Percentiles rank a stretch among this genome's conserved stretches.
Evolutionary conservation across 2,113 vertebrate genomes (phyloP).

Genomic region (Nothocercus julius): DNA sequence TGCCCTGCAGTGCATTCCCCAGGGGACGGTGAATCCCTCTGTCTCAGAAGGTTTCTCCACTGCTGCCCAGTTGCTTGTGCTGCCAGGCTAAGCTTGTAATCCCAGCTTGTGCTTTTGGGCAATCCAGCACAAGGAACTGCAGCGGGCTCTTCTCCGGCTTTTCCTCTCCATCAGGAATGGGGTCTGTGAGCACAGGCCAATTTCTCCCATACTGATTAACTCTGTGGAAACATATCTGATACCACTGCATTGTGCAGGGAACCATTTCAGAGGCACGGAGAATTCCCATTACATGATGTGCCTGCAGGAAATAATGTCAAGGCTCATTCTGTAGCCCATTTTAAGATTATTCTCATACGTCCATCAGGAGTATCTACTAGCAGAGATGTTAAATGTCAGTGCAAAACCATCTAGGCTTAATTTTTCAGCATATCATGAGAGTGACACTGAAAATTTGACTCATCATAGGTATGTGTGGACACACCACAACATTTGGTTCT

Average conservation of each 20-base stretch:
- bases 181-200: background rate
- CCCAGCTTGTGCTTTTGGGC: background rate
- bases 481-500: background rate
- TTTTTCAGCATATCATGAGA: background rate
- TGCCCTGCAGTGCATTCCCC: background rate
- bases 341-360: background rate
- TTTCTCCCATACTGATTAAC: background rate
- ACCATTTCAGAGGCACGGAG: background rate
- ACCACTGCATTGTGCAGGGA: background rate
- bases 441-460: background rate
- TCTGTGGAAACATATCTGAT: background rate
- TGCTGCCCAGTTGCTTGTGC: fast-evolving
- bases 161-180: background rate
- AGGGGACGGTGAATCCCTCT: background rate
- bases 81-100: background rate
- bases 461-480: background rate
- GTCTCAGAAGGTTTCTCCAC: fast-evolving
- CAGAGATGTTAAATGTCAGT: background rate
- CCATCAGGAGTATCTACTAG: background rate
- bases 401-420: background rate
- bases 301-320: background rate
- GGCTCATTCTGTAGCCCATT: background rate
- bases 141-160: background rate
- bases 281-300: background rate
- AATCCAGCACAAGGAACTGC: background rate